Evolutionary conservation across 2,113 vertebrate genomes (phyloP).

Genomic region (Rana temporaria): DNA sequence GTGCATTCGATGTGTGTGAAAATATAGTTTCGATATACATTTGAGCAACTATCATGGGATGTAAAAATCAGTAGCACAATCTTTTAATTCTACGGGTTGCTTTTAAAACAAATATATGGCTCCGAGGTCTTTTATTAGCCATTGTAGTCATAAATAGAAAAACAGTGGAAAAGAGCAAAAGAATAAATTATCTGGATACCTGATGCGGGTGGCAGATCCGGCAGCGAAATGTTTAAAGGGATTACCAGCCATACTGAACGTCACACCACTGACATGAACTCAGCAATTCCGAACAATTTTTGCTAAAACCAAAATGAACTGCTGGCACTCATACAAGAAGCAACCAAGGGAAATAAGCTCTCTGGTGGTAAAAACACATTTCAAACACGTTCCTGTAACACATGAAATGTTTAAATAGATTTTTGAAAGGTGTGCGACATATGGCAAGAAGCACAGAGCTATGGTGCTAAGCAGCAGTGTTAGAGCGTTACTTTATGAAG

Average conservation of each 20-base stretch:
- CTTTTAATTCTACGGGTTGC: no score
- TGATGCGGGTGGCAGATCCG: no score
- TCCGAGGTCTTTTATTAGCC: no score
- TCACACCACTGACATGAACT: not conserved
- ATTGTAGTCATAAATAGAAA: no score
- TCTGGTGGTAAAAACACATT: not conserved
- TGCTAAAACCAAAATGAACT: no score
- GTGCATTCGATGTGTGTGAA: no score
- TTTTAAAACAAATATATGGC: no score
- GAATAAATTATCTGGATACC: no score
- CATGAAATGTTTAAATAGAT: not conserved
- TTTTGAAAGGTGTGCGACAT: conserved; percentile 16
- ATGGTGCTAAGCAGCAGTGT: conserved; percentile 7
- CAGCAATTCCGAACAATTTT: not conserved
- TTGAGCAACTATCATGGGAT: no score
- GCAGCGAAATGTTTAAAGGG: not conserved
- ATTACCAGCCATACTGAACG: not conserved
- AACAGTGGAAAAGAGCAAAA: no score
- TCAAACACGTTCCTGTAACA: not conserved
- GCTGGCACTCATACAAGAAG: not conserved
- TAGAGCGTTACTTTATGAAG: conserved; percentile 32
- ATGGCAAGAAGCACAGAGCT: not conserved
- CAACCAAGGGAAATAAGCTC: not conserved
- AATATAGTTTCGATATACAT: no score
- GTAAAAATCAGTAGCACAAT: no score